phyloP scores from a whole-genome alignment of 2,888 invertebrate genomes.

The Monopis laevigella region DNA sequence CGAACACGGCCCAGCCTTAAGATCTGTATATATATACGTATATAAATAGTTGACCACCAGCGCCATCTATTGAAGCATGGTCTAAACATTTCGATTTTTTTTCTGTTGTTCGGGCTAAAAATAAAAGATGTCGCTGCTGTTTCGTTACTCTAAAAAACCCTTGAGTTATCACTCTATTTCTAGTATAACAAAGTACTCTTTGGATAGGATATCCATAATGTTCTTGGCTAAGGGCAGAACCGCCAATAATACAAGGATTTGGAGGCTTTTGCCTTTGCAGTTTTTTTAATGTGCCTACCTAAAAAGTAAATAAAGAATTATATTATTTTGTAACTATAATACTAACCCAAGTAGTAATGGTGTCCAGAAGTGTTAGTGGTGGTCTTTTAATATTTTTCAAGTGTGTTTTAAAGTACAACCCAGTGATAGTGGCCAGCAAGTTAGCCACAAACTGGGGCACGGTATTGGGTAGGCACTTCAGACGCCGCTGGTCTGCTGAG shows the following conservation, averaged over 20 bases:
- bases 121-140: no score
- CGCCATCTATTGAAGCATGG: no score
- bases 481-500: constrained; percentile 73
- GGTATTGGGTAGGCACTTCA: constrained; percentile 77
- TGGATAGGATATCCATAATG: not conserved
- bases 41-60: no score
- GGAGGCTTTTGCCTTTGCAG: not conserved
- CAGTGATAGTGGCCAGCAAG: constrained; percentile 85
- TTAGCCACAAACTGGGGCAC: constrained; percentile 89
- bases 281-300: constrained; percentile 5
- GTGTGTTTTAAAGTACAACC: constrained; percentile 71
- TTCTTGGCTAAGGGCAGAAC: no score
- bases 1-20: no score
- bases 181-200: no score
- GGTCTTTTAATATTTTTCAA: constrained; percentile 56
- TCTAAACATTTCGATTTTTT: no score
- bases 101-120: no score
- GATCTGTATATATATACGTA: no score
- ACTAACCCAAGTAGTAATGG: constrained; percentile 72
- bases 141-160: no score
- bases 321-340: constrained; percentile 30
- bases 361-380: constrained; percentile 72
- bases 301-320: not conserved
- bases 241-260: not conserved
- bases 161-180: no score